Evolutionary conservation across 2,888 invertebrate species (phyloP), one percentile per base, ranked within the genome.

Genomic region (Drosophila pegasa): DNA sequence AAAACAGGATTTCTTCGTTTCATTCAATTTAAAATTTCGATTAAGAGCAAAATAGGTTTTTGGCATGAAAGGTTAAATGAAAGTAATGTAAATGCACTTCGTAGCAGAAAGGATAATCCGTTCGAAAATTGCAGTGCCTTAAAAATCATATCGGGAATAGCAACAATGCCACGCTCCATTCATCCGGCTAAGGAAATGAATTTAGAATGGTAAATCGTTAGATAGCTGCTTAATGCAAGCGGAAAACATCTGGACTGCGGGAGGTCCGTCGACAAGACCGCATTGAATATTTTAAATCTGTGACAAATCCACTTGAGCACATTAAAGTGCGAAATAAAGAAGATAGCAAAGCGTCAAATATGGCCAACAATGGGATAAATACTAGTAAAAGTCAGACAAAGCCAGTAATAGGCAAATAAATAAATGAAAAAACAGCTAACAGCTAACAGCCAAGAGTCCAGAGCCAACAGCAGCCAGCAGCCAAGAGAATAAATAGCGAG

Each of bases 291-390:
- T 33, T 38, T 20, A 45, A 43, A 52, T 33, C 25, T 18, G 9
- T 50, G 64, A 40, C 41, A 78, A 78, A 78, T 80, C 81, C 75
- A 63, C 69, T 72, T 63, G 71, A 22, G 29, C 54, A 25, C 52
- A 56, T 43, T 52, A 43, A 57, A 48, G 33, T 29, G 40, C 48
- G 14, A 37, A 3, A 33, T 29, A 20, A 31, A 29, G 20, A 40
- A 35, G 29, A 27, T 25, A 25, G 43, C 43, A 43, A n/a, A 45
- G 43, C 45, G 16, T 14, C 37, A 22, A 51, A 43, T 22, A 45
- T n/a, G 9, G 64, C 47, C 18, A 20, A 48, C 62, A 41, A 66
- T 58, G 41, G 41, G 66, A 50, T 59, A 69, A 59, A 69, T 45
- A 59, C 37, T 59, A 50, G 66, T 65, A 43, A 66, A 69, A 50